Percentiles rank a stretch among this genome's conserved stretches.
phyloP scores from a whole-genome alignment of 2,113 vertebrate genomes.

The Aviceda subcristata region DNA sequence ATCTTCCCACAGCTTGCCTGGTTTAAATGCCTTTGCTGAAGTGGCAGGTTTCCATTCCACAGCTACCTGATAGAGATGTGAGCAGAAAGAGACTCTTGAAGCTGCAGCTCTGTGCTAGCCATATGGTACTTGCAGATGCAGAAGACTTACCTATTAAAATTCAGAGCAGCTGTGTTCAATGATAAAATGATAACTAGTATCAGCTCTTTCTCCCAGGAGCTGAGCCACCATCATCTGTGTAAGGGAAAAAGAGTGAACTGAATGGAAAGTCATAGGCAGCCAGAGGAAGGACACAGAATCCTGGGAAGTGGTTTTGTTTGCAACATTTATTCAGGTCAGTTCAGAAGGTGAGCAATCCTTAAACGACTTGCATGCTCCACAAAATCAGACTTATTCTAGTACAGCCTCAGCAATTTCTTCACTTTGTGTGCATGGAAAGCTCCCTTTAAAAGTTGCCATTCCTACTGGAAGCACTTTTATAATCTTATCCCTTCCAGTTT shows the following conservation, averaged over 20 bases:
- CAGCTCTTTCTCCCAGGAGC: not conserved
- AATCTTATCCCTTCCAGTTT: not conserved
- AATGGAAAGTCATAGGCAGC: not conserved
- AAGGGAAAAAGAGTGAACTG: not conserved
- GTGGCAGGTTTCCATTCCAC: not conserved
- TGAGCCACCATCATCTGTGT: not conserved
- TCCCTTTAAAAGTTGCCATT: not conserved
- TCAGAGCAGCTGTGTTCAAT: constrained; percentile 46
- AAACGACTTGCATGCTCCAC: not conserved
- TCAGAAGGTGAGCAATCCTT: not conserved
- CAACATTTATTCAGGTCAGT: not conserved
- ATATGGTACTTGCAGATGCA: constrained; percentile 52
- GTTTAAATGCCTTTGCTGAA: constrained; percentile 3
- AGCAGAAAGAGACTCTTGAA: not conserved
- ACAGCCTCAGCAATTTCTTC: not conserved
- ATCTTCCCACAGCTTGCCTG: not conserved
- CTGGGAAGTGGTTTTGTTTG: not conserved
- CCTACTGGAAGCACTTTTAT: not conserved
- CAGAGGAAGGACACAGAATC: not conserved
- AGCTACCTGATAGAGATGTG: not conserved
- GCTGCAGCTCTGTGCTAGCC: constrained; percentile 7
- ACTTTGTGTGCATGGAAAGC: not conserved
- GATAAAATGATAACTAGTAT: constrained; percentile 31
- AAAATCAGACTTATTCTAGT: not conserved
- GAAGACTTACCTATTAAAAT: constrained; percentile 39